A percentile compares a stretch with the other conserved stretches of the same genome.
phyloP scores from a whole-genome alignment of 2,797 vertebrate genomes.

The Aldrovandia affinis region DNA sequence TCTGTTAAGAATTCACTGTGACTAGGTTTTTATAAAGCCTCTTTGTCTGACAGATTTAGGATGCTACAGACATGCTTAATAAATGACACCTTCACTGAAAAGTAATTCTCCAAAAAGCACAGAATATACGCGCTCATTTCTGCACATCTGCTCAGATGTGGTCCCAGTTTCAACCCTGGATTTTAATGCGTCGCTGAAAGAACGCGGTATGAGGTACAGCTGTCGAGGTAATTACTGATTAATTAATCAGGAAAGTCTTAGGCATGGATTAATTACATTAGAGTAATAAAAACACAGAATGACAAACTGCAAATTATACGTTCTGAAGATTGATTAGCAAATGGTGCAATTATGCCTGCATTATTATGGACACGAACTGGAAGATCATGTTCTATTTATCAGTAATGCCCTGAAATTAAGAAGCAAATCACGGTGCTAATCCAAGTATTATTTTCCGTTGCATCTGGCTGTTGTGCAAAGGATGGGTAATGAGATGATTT shows the following conservation, averaged over 20 bases:
- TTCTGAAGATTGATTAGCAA: conserved; percentile 52
- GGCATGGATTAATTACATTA: conserved; percentile 60
- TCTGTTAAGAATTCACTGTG: background rate
- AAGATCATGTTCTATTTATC: conserved; percentile 40
- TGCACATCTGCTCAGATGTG: conserved; percentile 46
- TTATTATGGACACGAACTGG: conserved; percentile 47
- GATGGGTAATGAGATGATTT: conserved; percentile 51
- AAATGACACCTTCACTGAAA: background rate
- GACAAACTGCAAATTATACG: conserved; percentile 51
- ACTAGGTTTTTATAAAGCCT: background rate
- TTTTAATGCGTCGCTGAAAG: conserved; percentile 30
- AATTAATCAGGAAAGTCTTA: conserved; percentile 56
- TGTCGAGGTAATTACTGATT: conserved; percentile 58
- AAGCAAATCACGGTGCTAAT: conserved; percentile 45
- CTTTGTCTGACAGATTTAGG: background rate
- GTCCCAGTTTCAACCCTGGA: conserved; percentile 35
- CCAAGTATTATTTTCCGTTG: conserved; percentile 38
- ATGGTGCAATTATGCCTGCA: conserved; percentile 47
- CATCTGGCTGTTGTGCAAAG: conserved; percentile 51
- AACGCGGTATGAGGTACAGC: conserved; percentile 42
- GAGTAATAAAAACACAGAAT: conserved; percentile 51
- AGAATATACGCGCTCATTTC: background rate
- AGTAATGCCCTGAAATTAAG: conserved; percentile 30
- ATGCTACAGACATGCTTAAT: background rate
- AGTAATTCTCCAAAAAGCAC: background rate